Base-by-base conservation (phyloP, 1,140 invertebrate species). In the Drosophila pectinifera region DNA sequence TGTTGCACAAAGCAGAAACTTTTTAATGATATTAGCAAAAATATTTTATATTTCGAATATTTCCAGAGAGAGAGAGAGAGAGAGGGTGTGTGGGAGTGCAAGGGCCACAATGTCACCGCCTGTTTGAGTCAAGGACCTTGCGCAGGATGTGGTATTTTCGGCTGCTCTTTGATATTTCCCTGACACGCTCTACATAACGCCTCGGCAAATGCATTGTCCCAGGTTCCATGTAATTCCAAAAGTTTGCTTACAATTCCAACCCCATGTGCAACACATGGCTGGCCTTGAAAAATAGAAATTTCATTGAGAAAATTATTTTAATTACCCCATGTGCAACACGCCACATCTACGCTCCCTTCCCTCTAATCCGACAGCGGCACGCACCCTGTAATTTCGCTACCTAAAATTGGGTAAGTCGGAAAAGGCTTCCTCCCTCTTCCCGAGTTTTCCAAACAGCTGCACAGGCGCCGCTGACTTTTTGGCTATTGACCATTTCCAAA, bases 21-120 rank as follows among this genome's bases (percentile, higher is more conserved):
- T 86, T 86, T 88, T 83, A 88, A 86, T 88, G 83, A 77, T 74
- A 83, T 88, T 83, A 83, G 70, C 76, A 73, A 65, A 69, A 86
- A 72, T 85, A 73, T 86, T 67, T 65, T 74, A 73, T 57, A 77
- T 83, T 85, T 63, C 53, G 24, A 45, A 61, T 74, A 56, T 63
- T 78, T 57, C 41, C 49, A 26, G 53, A 26, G 7, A 22, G 41
- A 4, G 16, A 14, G 31, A 0, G 10, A 7, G 8, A 11, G 6
- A 1, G n/a, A 14, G 7, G 16, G 39, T 28, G 4, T 4, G 22
- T 22, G 22, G 22, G 13, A 7, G 39, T 4, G 39, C 14, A 20
- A 42, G 22, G 62, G 53, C 49, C 59, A 57, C 45, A 74, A 36
- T 64, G 59, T 49, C 36, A 22, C 73, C 38, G 82, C 70, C 82